These are phyloP conservation scores for Pipistrellus kuhlii DNA, from an alignment of 2,797 vertebrate genomes.

Conservation along the genomic window DNA sequence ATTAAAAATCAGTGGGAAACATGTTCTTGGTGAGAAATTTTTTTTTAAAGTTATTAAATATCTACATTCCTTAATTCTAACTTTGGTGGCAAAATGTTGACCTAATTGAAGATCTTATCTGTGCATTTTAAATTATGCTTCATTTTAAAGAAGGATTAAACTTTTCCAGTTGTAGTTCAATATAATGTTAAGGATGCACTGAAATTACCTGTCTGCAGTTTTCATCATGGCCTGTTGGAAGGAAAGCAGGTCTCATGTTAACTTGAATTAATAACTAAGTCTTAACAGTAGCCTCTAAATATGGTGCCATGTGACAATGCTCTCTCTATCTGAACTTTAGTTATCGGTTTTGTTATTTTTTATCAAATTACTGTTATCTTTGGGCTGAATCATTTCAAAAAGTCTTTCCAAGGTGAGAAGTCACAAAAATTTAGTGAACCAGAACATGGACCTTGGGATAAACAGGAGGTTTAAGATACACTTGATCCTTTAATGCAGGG, in stretches of 20 bases:
- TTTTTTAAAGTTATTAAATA: neutral
- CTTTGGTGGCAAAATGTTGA: neutral
- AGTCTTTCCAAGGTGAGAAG: neutral
- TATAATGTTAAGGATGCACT: slow-evolving; percentile 2
- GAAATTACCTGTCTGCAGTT: neutral
- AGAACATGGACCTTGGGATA: neutral
- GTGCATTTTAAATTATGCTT: slow-evolving; percentile 2
- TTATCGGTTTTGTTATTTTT: neutral
- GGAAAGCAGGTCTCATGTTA: slow-evolving; percentile 3
- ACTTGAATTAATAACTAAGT: neutral
- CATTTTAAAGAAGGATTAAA: slow-evolving; percentile 39
- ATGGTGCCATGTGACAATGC: neutral
- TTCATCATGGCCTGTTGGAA: neutral
- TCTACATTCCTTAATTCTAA: slow-evolving; percentile 44
- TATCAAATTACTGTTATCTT: slow-evolving; percentile 3
- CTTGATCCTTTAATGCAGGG: neutral
- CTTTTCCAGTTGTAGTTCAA: neutral
- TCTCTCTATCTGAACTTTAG: slow-evolving; percentile 9
- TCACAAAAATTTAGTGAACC: slow-evolving; percentile 29
- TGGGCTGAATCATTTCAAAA: slow-evolving; percentile 35
- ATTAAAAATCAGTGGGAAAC: neutral
- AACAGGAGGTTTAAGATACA: neutral
- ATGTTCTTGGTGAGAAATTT: neutral
- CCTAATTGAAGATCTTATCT: neutral
- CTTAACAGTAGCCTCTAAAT: neutral